A percentile compares a stretch with the other conserved stretches of the same genome.
Evolutionary conservation across 2,888 invertebrate species (phyloP).

Genomic region (Drepanosiphum platanoidis): DNA sequence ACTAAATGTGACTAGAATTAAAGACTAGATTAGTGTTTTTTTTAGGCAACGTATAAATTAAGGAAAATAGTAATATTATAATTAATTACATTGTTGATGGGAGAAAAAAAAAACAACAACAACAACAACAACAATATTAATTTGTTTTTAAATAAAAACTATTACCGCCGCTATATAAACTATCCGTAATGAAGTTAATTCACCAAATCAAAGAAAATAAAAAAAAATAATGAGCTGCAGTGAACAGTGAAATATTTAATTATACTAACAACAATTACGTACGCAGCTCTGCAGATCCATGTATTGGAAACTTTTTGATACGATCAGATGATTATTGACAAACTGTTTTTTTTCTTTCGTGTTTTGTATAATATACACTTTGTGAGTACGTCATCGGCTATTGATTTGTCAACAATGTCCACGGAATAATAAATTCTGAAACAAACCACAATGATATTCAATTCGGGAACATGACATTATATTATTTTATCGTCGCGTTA

Average conservation of each 20-base stretch:
- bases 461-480: background rate
- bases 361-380: background rate
- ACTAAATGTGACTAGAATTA: constrained; percentile 46
- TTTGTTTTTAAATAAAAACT: constrained; percentile 16
- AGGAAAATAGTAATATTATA: constrained; percentile 1
- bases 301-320: background rate
- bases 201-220: background rate
- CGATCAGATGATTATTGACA: background rate
- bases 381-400: background rate
- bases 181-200: constrained; percentile 21
- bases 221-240: background rate
- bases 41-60: constrained; percentile 41
- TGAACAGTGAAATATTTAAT: constrained; percentile 35
- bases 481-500: too few relatives aligned
- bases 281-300: background rate
- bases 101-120: background rate
- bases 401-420: background rate
- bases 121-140: constrained; percentile 15
- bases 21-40: constrained; percentile 48
- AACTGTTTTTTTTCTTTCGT: background rate
- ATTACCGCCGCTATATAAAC: background rate
- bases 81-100: background rate
- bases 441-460: background rate
- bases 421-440: background rate
- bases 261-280: background rate